Conservation (phyloP, 2,113 vertebrate genomes). For the Centrocercus urophasianus region DNA sequence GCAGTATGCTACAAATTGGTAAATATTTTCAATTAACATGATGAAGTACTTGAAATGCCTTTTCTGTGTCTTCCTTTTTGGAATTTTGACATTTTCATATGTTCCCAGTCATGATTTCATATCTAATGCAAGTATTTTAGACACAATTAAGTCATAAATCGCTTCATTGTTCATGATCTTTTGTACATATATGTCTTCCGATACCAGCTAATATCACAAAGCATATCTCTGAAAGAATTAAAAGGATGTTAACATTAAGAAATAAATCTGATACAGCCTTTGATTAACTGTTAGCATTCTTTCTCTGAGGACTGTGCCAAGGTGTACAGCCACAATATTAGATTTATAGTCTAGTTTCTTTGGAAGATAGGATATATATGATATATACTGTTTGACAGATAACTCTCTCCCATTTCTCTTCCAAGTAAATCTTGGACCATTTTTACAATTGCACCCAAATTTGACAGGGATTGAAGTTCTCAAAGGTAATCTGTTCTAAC, state of each 20-base stretch:
- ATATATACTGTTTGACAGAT: background rate
- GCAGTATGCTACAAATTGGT: slow-evolving; percentile 93
- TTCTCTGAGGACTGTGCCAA: background rate
- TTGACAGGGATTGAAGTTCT: background rate
- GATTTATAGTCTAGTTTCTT: background rate
- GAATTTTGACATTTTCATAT: background rate
- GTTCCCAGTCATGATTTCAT: background rate
- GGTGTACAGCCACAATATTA: background rate
- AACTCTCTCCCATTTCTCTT: background rate
- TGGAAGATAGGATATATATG: background rate
- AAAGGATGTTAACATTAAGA: background rate
- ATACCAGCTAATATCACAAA: background rate
- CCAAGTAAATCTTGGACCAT: background rate
- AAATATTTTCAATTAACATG: slow-evolving; percentile 14
- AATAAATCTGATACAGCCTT: background rate
- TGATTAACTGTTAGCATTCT: background rate
- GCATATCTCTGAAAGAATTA: background rate
- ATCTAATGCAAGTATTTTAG: slow-evolving; percentile 8
- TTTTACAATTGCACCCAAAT: background rate
- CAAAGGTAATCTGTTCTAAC: background rate
- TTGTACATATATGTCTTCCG: background rate
- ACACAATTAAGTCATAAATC: background rate
- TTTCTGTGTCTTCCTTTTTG: background rate
- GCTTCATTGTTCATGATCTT: background rate
- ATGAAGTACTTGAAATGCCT: background rate